Percentiles rank a stretch among this genome's conserved stretches.
Evolutionary conservation across 2,797 vertebrate genomes (phyloP).

Genomic region (Chiloscyllium punctatum): DNA sequence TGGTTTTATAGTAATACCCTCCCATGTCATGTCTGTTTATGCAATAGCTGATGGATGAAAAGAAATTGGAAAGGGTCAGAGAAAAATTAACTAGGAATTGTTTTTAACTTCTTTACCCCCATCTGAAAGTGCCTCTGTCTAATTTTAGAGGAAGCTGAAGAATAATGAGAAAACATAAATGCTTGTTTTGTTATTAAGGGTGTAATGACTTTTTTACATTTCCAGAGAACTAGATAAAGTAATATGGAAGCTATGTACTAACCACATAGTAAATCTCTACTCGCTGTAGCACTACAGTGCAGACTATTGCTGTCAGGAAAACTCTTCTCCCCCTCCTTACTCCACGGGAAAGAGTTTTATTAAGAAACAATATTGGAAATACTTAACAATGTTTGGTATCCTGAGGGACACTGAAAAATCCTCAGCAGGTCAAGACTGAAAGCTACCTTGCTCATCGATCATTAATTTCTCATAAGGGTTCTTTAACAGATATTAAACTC

Average conservation of each 20-base stretch:
- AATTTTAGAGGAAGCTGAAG: neutral
- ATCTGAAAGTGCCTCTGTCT: neutral
- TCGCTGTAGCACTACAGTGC: neutral
- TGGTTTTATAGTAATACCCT: neutral
- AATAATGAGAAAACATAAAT: conserved; percentile 3
- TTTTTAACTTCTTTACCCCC: conserved; percentile 28
- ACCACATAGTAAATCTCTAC: neutral
- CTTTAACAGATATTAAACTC: neutral
- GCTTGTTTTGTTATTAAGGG: neutral
- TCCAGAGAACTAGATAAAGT: conserved; percentile 8
- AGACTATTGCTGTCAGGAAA: neutral
- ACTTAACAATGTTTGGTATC: neutral
- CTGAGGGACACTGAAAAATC: neutral
- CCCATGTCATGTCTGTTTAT: conserved; percentile 22
- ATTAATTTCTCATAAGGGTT: neutral
- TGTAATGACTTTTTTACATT: conserved; percentile 1
- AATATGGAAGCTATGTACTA: neutral
- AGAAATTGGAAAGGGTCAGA: neutral
- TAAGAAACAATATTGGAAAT: neutral
- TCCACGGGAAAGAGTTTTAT: neutral
- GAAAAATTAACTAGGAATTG: conserved; percentile 8
- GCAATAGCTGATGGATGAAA: conserved; percentile 28
- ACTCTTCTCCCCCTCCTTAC: neutral
- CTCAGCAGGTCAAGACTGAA: neutral
- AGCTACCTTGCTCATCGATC: neutral